These are phyloP conservation scores for Chionoecetes opilio DNA, from an alignment of 1,140 invertebrate genomes.

Conservation along the genomic window DNA sequence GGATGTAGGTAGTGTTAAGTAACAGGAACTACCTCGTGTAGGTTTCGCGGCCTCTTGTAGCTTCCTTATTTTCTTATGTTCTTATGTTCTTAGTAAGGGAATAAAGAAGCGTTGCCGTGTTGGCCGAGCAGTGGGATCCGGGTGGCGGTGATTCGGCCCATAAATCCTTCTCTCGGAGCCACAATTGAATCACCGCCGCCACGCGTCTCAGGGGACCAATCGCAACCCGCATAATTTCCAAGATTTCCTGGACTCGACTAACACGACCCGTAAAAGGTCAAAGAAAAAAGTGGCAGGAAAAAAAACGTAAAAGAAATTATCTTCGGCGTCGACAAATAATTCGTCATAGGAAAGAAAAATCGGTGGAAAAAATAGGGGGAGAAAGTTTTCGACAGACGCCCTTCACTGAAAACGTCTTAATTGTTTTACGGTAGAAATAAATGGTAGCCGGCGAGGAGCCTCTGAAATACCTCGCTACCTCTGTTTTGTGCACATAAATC, in stretches of 20 bases:
- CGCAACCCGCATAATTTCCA: background rate
- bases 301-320: background rate
- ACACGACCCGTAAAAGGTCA: background rate
- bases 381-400: background rate
- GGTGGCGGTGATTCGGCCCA: background rate
- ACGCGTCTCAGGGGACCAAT: background rate
- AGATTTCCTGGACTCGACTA: conserved; percentile 14
- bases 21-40: too few species aligned
- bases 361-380: background rate
- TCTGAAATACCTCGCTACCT: background rate
- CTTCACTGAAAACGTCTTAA: conserved; percentile 3
- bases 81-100: too few species aligned
- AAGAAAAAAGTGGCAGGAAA: background rate
- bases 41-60: too few species aligned
- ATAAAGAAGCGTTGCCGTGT: too few species aligned
- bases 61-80: too few species aligned
- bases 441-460: background rate
- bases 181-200: background rate
- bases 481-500: background rate
- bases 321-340: background rate
- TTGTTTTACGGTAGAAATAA: conserved; percentile 19
- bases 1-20: too few species aligned
- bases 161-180: conserved; percentile 15
- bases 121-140: background rate
- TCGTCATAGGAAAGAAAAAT: background rate